Percentiles rank a stretch among this genome's conserved stretches.
These are phyloP conservation scores for Litoditis marina DNA, from an alignment of 2,888 invertebrate species.

Conservation along the genomic window DNA sequence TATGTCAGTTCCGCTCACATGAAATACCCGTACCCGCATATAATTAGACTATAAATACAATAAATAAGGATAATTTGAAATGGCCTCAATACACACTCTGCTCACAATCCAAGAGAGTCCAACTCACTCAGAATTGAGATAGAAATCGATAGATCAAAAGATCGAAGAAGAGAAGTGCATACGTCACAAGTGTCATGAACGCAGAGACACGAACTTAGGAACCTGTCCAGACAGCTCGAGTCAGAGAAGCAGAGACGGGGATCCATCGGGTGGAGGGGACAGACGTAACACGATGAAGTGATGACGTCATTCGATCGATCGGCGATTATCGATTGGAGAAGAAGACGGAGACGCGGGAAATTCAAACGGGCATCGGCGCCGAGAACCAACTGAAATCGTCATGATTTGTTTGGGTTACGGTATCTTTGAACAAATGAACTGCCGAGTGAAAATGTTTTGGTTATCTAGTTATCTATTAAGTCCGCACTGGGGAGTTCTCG, in stretches of 20 bases:
- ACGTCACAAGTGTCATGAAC: background rate
- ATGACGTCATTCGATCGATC: background rate
- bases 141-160: constrained; percentile 12
- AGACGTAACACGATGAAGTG: constrained; percentile 19
- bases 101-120: background rate
- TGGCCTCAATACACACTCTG: no score
- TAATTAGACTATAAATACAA: no score
- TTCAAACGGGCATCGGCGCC: constrained; percentile 44
- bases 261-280: constrained; percentile 15
- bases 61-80: no score
- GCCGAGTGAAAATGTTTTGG: no score
- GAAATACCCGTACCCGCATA: no score
- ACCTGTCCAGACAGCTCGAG: background rate
- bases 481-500: no score
- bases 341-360: constrained; percentile 4
- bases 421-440: no score
- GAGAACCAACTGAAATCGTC: constrained; percentile 30
- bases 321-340: constrained; percentile 9
- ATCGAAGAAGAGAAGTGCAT: background rate
- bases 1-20: no score
- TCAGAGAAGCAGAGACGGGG: constrained; percentile 2
- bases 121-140: constrained; percentile 2
- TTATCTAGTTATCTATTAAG: no score
- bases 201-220: background rate
- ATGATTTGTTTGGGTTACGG: no score